A percentile compares a stretch with the other conserved stretches of the same genome.
These are phyloP conservation scores for Nomada ferruginata DNA, from an alignment of 2,888 invertebrate genomes.

Conservation along the genomic window DNA sequence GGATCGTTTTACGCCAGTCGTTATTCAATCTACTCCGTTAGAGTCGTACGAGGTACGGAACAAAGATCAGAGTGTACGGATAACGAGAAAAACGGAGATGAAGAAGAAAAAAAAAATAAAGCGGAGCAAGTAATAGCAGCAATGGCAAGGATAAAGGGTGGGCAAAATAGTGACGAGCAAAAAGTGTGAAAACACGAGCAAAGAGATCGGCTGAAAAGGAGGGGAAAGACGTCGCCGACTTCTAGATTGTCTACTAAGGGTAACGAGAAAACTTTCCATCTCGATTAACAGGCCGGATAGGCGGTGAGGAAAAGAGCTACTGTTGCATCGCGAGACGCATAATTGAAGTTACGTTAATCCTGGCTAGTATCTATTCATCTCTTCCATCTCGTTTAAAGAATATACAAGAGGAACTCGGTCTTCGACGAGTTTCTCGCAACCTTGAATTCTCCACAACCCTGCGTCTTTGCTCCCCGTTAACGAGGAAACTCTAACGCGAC, in stretches of 20 bases:
- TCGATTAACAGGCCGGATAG: slow-evolving; percentile 54
- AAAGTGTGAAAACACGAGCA: background rate
- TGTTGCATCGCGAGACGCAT: slow-evolving; percentile 12
- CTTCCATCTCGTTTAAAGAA: slow-evolving; percentile 16
- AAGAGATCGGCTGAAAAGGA: background rate
- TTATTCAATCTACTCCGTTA: background rate
- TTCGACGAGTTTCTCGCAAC: background rate
- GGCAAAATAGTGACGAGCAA: background rate
- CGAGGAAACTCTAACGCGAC: slow-evolving; percentile 31
- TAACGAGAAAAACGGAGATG: background rate
- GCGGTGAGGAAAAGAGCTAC: background rate
- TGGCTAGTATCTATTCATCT: background rate
- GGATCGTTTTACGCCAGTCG: background rate
- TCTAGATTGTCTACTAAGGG: slow-evolving; percentile 23
- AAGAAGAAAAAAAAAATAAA: background rate
- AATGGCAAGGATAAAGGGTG: background rate
- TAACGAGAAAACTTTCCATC: slow-evolving; percentile 67
- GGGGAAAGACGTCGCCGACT: background rate
- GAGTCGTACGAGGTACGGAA: background rate
- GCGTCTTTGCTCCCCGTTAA: slow-evolving; percentile 24
- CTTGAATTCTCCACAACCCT: slow-evolving; percentile 25
- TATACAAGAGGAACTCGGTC: background rate
- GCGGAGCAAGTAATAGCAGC: background rate
- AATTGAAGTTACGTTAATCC: slow-evolving; percentile 44
- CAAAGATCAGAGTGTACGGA: background rate